phyloP scores from a whole-genome alignment of 2,888 invertebrate species.

The Netelia fuscicornis region DNA sequence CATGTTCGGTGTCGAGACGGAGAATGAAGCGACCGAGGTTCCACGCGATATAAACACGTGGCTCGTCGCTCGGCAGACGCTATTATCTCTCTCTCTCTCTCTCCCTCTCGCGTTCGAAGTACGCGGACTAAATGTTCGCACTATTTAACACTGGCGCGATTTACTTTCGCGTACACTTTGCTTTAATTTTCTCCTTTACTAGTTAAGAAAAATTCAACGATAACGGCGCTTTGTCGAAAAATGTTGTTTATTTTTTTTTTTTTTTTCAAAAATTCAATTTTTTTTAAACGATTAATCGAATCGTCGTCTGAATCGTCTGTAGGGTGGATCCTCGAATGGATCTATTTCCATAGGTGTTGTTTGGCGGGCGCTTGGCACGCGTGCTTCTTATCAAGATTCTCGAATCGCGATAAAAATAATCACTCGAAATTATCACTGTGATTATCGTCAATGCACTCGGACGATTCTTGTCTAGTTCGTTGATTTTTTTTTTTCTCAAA shows the following conservation, averaged over 20 bases:
- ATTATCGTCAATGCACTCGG: not conserved
- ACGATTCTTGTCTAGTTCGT: not conserved
- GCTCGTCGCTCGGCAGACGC: conserved; percentile 34
- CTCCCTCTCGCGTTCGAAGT: conserved; percentile 7
- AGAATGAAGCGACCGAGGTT: conserved; percentile 33
- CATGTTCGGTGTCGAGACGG: conserved; percentile 37
- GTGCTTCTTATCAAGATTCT: conserved; percentile 20
- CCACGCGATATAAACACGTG: conserved; percentile 58
- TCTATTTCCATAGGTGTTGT: conserved; percentile 81
- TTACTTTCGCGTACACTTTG: conserved; percentile 7
- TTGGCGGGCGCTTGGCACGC: conserved; percentile 54
- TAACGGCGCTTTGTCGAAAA: conserved; percentile 3
- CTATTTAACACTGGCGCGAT: not conserved
- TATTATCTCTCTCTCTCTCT: not conserved
- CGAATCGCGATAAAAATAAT: not conserved
- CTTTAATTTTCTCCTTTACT: not conserved
- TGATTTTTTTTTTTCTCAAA: not conserved
- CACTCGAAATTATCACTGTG: not conserved
- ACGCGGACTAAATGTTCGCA: conserved; percentile 30
- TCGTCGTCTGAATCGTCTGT: conserved; percentile 80
- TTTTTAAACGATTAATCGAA: conserved; percentile 52
- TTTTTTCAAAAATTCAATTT: not conserved
- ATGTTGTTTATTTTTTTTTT: not conserved
- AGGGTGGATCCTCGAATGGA: conserved; percentile 82
- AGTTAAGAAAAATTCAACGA: not conserved